Evolutionary conservation across 2,888 invertebrate genomes (phyloP).

Genomic region (Bombyx huttoni): DNA sequence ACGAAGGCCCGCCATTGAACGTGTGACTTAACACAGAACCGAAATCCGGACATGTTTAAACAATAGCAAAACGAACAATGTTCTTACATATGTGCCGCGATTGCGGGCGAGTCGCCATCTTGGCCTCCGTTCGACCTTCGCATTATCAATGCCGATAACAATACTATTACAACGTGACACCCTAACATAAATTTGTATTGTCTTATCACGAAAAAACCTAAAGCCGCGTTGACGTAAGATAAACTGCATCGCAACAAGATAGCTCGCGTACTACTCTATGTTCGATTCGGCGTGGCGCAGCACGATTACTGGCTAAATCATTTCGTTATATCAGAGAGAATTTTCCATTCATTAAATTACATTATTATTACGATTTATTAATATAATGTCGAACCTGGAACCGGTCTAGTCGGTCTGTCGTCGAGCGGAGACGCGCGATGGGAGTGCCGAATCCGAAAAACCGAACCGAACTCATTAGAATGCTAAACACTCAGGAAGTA

Average conservation of each 20-base stretch:
- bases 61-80: constrained; percentile 8
- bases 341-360: constrained; percentile 5
- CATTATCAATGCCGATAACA: constrained; percentile 62
- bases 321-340: constrained; percentile 1
- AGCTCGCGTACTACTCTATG: constrained; percentile 10
- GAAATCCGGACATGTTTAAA: too few species aligned
- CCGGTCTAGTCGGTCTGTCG: constrained; percentile 1
- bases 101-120: constrained; percentile 29
- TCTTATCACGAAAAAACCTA: constrained; percentile 54
- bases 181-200: constrained; percentile 67
- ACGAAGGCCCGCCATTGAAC: too few species aligned
- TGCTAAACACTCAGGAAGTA: neutral
- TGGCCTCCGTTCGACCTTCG: constrained; percentile 52
- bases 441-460: neutral
- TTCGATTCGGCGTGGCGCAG: neutral
- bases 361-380: neutral
- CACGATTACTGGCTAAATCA: constrained; percentile 1
- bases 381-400: neutral
- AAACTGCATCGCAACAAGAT: constrained; percentile 54
- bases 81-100: constrained; percentile 23
- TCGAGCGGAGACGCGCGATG: neutral
- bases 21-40: too few species aligned
- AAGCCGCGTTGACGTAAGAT: constrained; percentile 37
- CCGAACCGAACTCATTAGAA: constrained; percentile 1
- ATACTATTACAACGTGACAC: constrained; percentile 57